Conservation (phyloP, 2,888 invertebrate genomes). For the Lithophane socia region DNA sequence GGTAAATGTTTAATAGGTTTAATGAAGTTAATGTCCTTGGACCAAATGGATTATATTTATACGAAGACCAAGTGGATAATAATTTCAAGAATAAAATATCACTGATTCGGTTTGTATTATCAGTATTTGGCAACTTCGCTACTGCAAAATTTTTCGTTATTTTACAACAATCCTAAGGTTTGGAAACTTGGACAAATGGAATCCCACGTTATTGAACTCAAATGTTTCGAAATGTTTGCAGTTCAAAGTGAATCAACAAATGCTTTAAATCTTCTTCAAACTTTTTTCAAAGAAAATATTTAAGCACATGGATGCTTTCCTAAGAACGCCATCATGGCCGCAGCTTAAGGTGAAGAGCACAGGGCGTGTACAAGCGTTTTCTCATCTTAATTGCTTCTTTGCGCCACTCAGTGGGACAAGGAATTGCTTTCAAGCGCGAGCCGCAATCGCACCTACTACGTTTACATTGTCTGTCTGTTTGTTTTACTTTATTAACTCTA, state of each 20-base stretch:
- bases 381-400: constrained; percentile 78
- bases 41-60: neutral
- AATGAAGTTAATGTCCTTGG: neutral
- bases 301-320: constrained; percentile 17
- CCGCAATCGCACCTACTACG: constrained; percentile 63
- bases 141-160: neutral
- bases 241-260: neutral
- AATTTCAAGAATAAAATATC: neutral
- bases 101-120: neutral
- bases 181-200: neutral
- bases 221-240: neutral
- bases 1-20: neutral
- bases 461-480: constrained; percentile 66
- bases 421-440: constrained; percentile 78
- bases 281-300: constrained; percentile 35
- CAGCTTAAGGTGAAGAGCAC: constrained; percentile 61
- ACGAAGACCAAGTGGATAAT: neutral
- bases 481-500: constrained; percentile 59
- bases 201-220: neutral
- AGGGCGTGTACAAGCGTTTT: constrained; percentile 69
- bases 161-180: neutral
- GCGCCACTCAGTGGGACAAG: constrained; percentile 75
- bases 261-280: neutral
- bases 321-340: constrained; percentile 47
- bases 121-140: neutral